These are phyloP conservation scores for Thalassophryne amazonica DNA, from an alignment of 2,797 vertebrate genomes.

Conservation along the genomic window DNA sequence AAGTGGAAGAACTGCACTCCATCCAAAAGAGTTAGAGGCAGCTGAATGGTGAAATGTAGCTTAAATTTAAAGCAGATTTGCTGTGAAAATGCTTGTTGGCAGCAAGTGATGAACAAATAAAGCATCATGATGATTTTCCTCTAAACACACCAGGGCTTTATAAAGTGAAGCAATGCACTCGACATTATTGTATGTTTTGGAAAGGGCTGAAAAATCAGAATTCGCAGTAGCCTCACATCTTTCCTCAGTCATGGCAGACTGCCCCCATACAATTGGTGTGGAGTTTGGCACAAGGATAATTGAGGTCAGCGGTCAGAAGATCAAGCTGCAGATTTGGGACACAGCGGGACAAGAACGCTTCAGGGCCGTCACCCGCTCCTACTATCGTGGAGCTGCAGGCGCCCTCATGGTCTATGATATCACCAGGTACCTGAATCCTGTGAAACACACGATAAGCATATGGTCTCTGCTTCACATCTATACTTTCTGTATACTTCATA, in stretches of 20 bases:
- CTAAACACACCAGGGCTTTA: too few species aligned
- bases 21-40: too few species aligned
- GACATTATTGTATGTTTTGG: too few species aligned
- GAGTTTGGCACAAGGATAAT: constrained; percentile 99
- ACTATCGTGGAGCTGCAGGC: constrained; percentile 97
- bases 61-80: too few species aligned
- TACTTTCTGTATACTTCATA: too few species aligned
- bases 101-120: too few species aligned
- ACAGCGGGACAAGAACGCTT: constrained; percentile 98
- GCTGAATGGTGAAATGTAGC: too few species aligned
- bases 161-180: too few species aligned
- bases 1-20: too few species aligned
- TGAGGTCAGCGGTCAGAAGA: constrained; percentile 99
- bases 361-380: constrained; percentile 97
- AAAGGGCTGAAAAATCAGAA: not conserved
- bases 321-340: constrained; percentile 99
- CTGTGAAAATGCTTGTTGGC: too few species aligned
- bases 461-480: not conserved
- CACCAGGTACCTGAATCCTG: constrained; percentile 84
- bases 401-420: constrained; percentile 99
- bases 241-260: constrained; percentile 95
- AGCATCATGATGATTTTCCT: too few species aligned
- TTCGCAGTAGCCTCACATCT: not conserved
- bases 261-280: constrained; percentile 98
- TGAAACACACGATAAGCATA: not conserved